phyloP scores from a whole-genome alignment of 2,797 vertebrate species.

The Acanthopagrus latus region DNA sequence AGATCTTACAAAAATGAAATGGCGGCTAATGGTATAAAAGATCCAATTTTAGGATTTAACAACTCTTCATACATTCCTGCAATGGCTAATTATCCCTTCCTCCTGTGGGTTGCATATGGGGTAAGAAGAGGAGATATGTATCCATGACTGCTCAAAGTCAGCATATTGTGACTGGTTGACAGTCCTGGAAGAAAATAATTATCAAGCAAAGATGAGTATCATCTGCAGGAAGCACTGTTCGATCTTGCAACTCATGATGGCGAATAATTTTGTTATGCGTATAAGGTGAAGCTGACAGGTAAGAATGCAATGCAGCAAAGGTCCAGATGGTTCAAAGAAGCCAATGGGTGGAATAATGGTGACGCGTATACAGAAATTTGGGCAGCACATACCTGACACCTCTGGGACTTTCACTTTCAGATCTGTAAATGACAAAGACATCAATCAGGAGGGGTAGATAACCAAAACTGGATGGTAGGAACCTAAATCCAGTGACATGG shows the following conservation, averaged over 20 bases:
- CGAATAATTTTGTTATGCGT: constrained; percentile 25
- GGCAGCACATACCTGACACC: constrained; percentile 83
- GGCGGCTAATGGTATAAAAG: neutral
- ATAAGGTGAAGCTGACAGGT: constrained; percentile 6
- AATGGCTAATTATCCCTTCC: neutral
- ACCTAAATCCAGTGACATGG: neutral
- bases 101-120: neutral
- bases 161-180: constrained; percentile 10
- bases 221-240: constrained; percentile 2
- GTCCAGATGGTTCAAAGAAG: constrained; percentile 13
- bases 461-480: neutral
- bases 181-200: constrained; percentile 5
- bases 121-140: neutral
- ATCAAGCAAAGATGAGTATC: constrained; percentile 24
- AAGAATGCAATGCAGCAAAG: neutral
- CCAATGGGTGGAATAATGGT: neutral
- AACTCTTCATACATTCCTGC: neutral
- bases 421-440: constrained; percentile 81
- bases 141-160: constrained; percentile 11
- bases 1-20: neutral
- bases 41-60: constrained; percentile 1
- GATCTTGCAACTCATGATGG: constrained; percentile 17
- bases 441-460: constrained; percentile 1
- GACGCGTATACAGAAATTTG: neutral
- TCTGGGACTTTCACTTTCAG: constrained; percentile 83